These are phyloP conservation scores for Anoplophora glabripennis DNA, from an alignment of 1,140 invertebrate species.

Conservation along the genomic window DNA sequence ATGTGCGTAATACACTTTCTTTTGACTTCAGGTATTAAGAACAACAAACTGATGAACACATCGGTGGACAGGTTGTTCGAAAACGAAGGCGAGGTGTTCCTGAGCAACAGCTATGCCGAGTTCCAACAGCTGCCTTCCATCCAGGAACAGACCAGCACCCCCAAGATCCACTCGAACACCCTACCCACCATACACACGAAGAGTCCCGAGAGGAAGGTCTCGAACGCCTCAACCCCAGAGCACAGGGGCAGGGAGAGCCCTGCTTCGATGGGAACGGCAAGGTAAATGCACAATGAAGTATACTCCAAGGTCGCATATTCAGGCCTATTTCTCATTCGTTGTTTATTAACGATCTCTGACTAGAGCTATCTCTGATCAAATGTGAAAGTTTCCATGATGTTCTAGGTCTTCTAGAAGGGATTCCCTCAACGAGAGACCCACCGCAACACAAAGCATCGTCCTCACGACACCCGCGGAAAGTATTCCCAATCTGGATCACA, in stretches of 20 bases:
- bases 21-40: conserved; percentile 56
- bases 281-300: too few species aligned
- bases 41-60: conserved; percentile 82
- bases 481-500: conserved; percentile 50
- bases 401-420: conserved; percentile 57
- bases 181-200: conserved; percentile 44
- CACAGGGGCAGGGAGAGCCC: conserved; percentile 58
- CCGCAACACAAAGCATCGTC: conserved; percentile 31
- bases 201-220: conserved; percentile 54
- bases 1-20: too few species aligned
- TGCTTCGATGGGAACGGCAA: conserved; percentile 54
- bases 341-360: too few species aligned
- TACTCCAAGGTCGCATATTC: too few species aligned
- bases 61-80: conserved; percentile 89
- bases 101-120: conserved; percentile 65
- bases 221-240: conserved; percentile 57
- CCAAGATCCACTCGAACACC: conserved; percentile 46
- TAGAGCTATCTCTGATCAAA: too few species aligned
- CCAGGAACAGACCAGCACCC: conserved; percentile 54
- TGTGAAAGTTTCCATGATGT: too few species aligned
- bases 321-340: too few species aligned
- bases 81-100: conserved; percentile 67
- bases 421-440: conserved; percentile 57
- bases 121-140: conserved; percentile 60
- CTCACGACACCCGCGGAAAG: conserved; percentile 40